A percentile compares a stretch with the other conserved stretches of the same genome.
These are phyloP conservation scores for Muscina levida DNA, from an alignment of 2,888 invertebrate species.

Conservation along the genomic window DNA sequence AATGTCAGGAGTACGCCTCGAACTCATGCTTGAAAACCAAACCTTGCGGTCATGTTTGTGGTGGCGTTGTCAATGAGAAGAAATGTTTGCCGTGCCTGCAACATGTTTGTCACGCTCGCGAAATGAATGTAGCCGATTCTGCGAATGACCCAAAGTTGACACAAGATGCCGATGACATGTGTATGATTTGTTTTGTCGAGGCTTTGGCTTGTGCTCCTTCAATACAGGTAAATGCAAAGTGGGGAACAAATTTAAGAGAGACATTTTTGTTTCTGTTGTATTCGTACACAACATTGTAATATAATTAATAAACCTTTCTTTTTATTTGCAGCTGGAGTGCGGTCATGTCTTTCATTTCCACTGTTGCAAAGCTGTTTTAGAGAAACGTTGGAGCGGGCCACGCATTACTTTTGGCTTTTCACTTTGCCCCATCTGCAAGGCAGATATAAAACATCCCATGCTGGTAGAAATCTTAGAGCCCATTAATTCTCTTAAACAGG, in stretches of 20 bases:
- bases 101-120: conserved; percentile 85
- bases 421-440: conserved; percentile 97
- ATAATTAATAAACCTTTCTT: neutral
- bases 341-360: conserved; percentile 98
- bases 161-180: conserved; percentile 99
- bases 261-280: too few relatives aligned
- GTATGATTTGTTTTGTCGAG: conserved; percentile 99
- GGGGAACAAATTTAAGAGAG: too few relatives aligned
- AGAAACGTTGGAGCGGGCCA: conserved; percentile 95
- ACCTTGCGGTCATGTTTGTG: conserved; percentile 94
- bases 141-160: conserved; percentile 83
- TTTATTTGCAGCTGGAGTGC: conserved; percentile 86
- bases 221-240: conserved; percentile 84
- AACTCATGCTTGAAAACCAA: conserved; percentile 90
- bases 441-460: conserved; percentile 90
- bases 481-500: conserved; percentile 90
- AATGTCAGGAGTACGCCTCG: conserved; percentile 88
- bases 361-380: conserved; percentile 91
- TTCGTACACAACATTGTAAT: too few relatives aligned
- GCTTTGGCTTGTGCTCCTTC: conserved; percentile 97
- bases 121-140: conserved; percentile 77
- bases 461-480: conserved; percentile 89
- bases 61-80: conserved; percentile 93
- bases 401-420: conserved; percentile 98
- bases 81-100: conserved; percentile 94